Base-by-base conservation (phyloP, 1,140 invertebrate genomes). In the Zophobas morio region DNA sequence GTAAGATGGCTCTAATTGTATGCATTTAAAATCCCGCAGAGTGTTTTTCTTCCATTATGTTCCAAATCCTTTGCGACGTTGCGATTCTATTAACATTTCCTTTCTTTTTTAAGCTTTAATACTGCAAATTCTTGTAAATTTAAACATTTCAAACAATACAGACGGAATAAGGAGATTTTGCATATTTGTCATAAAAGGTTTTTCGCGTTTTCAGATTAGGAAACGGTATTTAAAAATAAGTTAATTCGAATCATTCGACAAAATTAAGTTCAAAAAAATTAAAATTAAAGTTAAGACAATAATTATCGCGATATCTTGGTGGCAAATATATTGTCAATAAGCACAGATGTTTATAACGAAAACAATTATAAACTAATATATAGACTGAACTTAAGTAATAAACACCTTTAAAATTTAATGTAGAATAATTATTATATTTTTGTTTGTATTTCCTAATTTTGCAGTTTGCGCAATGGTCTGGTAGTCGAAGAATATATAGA, bases 31-130 rank as follows among this genome's bases (percentile, higher is more conserved):
- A 70, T 78, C 56, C 76, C 72, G 54, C 71, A 34, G 60, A 74
- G 76, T 70, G 72, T 78, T 78, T 78, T 78, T 78, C 76, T 78
- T 78, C 72, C 76, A 78, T 78, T 78, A 78, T 78, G 72, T 74
- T 51, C 39, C 56, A 75, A 63, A 73, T 73, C 71, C 71, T 56
- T 56, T 73, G 71, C 54, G 71, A 73, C 60, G 60, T 39, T 66
- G 39, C 71, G 71, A 73, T 49, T 40, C 74, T 56, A 47, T 77
- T 77, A 56, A 75, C 74, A 75, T 75, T 75, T 47, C 42, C 74
- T 47, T 63, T 75, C 56, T 75, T 47, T 63, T 75, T 63, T 51
- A 49, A 47, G 47, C 39, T 32, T 37, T 57, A 57, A 56, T 73
- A 73, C 51, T 73, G 71, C 49, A 56, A 73, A 73, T 73, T 73